Percentiles rank a stretch among this genome's conserved stretches.
Evolutionary conservation across 2,888 invertebrate species (phyloP).

Genomic region (Trichopria drosophilae): DNA sequence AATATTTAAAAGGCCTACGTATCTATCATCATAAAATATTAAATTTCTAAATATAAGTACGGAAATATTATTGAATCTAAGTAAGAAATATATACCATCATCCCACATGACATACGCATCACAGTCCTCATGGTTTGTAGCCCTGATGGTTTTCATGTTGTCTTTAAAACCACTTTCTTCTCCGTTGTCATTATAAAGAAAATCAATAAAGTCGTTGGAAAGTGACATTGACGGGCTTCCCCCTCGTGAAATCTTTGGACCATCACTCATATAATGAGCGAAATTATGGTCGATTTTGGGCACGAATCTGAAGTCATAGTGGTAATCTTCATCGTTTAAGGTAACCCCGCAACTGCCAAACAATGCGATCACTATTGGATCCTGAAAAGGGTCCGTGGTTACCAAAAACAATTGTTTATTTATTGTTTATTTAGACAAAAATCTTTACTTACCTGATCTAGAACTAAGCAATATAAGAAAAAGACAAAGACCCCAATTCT

Average conservation of each 20-base stretch:
- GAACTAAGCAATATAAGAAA: slow-evolving; percentile 50
- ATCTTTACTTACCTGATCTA: slow-evolving; percentile 52
- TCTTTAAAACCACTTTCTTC: slow-evolving; percentile 17
- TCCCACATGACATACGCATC: slow-evolving; percentile 44
- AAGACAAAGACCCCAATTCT: slow-evolving; percentile 47
- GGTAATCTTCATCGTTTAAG: too few species aligned
- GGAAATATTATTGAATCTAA: too few species aligned
- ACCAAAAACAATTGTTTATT: slow-evolving; percentile 8
- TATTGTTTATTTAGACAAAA: background rate
- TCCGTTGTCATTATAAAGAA: slow-evolving; percentile 43
- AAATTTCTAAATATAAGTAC: too few species aligned
- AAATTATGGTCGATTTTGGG: slow-evolving; percentile 39
- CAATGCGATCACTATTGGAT: slow-evolving; percentile 48
- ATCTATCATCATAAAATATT: too few species aligned
- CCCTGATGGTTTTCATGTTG: slow-evolving; percentile 37
- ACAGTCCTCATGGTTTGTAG: slow-evolving; percentile 42
- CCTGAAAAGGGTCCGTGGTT: slow-evolving; percentile 38
- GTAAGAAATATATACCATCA: slow-evolving; percentile 43
- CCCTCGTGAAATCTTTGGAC: slow-evolving; percentile 26
- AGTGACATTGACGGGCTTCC: slow-evolving; percentile 45
- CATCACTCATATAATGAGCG: slow-evolving; percentile 48
- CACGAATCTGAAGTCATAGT: too few species aligned
- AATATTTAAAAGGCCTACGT: too few species aligned
- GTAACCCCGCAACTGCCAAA: slow-evolving; percentile 39
- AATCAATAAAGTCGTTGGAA: slow-evolving; percentile 50